phyloP scores from a whole-genome alignment of 2,113 vertebrate genomes.

The Clarias macrocephalus region DNA sequence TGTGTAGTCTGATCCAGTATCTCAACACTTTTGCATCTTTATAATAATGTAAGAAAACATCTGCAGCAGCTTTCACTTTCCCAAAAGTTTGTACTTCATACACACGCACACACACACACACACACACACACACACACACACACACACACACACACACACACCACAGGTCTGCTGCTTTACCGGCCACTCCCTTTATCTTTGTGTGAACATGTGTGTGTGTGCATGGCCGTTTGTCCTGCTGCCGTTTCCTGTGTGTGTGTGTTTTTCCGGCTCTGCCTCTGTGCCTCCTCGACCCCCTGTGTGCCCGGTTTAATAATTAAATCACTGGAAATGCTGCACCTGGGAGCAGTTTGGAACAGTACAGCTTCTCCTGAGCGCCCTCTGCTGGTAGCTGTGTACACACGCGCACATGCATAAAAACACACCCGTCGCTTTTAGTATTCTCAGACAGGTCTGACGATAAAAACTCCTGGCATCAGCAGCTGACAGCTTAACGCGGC shows the following conservation, averaged over 20 bases:
- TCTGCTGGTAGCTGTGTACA: conserved; percentile 40
- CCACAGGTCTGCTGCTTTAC: conserved; percentile 6
- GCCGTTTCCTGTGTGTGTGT: conserved; percentile 40
- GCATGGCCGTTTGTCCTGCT: conserved; percentile 37
- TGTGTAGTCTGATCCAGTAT: neutral
- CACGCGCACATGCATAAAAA: conserved; percentile 22
- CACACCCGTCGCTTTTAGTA: neutral
- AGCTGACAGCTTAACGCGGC: conserved; percentile 42
- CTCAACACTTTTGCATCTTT: too few relatives aligned
- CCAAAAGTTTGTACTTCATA: neutral
- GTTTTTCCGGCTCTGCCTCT: conserved; percentile 43
- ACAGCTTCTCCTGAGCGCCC: conserved; percentile 43
- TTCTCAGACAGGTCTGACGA: conserved; percentile 40
- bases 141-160: too few relatives aligned
- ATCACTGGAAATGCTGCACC: conserved; percentile 40
- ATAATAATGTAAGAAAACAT: neutral
- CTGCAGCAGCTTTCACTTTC: neutral
- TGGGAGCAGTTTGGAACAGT: conserved; percentile 19
- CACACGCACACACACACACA: too few relatives aligned
- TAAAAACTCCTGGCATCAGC: conserved; percentile 40
- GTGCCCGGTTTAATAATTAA: conserved; percentile 52
- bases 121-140: too few relatives aligned
- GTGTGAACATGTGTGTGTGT: conserved; percentile 35
- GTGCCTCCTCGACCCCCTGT: conserved; percentile 38
- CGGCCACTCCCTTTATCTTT: conserved; percentile 47